A percentile compares a stretch with the other conserved stretches of the same genome.
Conservation (phyloP, 2,888 invertebrate genomes). For the Phengaris alcon region DNA sequence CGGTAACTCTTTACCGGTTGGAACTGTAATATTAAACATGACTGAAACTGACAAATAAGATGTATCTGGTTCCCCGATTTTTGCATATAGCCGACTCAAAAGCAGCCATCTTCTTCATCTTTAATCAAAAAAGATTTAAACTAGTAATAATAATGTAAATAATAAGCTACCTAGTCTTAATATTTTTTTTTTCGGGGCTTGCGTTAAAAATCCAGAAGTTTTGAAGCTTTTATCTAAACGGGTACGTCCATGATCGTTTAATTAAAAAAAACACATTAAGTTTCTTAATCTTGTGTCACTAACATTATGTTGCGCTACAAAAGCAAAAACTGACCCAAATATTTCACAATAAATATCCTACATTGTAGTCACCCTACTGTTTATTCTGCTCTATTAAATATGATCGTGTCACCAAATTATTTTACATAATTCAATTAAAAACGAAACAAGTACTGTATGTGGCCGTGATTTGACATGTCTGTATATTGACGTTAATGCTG, state of each 20-base stretch:
- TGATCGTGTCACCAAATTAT: constrained; percentile 45
- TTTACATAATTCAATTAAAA: constrained; percentile 51
- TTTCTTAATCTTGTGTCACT: too few relatives aligned
- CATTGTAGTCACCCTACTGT: constrained; percentile 37
- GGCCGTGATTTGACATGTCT: background rate
- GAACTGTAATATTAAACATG: constrained; percentile 15
- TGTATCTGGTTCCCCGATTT: too few relatives aligned
- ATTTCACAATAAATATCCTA: background rate
- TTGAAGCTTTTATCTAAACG: too few relatives aligned
- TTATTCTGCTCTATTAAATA: constrained; percentile 49
- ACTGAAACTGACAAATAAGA: background rate
- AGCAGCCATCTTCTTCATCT: too few relatives aligned
- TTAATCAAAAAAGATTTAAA: too few relatives aligned
- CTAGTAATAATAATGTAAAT: too few relatives aligned
- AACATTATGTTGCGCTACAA: background rate
- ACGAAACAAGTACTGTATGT: constrained; percentile 31
- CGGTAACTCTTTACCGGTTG: constrained; percentile 12
- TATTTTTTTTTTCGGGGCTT: too few relatives aligned
- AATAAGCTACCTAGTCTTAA: too few relatives aligned
- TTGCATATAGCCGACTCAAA: too few relatives aligned
- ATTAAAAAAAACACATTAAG: too few relatives aligned
- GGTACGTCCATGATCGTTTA: too few relatives aligned
- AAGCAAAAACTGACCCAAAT: background rate
- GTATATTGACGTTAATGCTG: background rate
- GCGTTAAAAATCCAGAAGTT: too few relatives aligned